phyloP scores from a whole-genome alignment of 2,797 vertebrate genomes.

The Channa striata region DNA sequence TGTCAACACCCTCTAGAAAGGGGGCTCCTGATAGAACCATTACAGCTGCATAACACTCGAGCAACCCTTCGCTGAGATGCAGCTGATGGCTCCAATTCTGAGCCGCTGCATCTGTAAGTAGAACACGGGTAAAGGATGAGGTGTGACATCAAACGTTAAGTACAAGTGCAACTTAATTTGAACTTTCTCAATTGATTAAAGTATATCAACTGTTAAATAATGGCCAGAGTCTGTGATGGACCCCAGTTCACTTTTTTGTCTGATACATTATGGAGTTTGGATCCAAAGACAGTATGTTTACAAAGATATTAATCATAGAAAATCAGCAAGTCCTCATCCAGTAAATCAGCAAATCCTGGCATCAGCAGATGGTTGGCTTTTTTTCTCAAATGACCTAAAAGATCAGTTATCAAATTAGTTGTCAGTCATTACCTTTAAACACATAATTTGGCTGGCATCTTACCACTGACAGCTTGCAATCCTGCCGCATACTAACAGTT shows the following conservation, averaged over 20 bases:
- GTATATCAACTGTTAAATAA: neutral
- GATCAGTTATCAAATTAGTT: neutral
- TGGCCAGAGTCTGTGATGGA: neutral
- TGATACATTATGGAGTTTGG: neutral
- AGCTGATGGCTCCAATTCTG: too few species aligned
- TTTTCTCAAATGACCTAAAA: neutral
- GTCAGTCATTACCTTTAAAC: neutral
- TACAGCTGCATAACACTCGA: too few species aligned
- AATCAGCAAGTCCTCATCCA: neutral
- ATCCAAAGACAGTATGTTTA: neutral
- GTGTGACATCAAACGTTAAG: neutral
- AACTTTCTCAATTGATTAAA: neutral
- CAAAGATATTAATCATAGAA: neutral
- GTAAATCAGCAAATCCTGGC: neutral
- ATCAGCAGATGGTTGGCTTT: neutral
- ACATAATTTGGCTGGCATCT: neutral
- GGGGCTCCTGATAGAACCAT: too few species aligned
- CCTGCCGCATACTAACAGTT: constrained; percentile 5
- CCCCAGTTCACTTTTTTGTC: neutral
- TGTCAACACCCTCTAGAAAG: too few species aligned
- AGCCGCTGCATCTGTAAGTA: too few species aligned
- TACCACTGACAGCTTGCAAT: neutral
- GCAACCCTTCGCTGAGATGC: too few species aligned
- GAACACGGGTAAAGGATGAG: neutral
- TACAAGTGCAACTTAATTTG: neutral